Evolutionary conservation across 1,140 invertebrate species (phyloP).

Genomic region (Drosophila bipectinata): DNA sequence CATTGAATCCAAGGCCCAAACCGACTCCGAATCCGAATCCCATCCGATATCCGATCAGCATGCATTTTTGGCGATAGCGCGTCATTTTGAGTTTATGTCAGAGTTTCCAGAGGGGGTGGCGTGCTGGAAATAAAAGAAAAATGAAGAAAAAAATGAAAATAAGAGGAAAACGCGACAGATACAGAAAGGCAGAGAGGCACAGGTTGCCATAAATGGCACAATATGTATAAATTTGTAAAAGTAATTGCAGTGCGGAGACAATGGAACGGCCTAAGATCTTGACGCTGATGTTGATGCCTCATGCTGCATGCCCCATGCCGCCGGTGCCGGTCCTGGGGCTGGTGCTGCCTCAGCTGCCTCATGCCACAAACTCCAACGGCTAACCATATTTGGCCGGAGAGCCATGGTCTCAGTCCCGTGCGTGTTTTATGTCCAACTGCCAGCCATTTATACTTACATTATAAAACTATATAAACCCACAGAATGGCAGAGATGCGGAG

Average conservation of each 20-base stretch:
- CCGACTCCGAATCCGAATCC: slow-evolving; percentile 4
- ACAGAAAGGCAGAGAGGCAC: slow-evolving; percentile 49
- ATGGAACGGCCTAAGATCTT: slow-evolving; percentile 54
- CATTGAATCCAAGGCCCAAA: background rate
- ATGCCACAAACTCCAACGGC: slow-evolving; percentile 34
- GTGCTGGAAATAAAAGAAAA: slow-evolving; percentile 1
- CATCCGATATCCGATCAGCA: slow-evolving; percentile 65
- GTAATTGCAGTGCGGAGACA: slow-evolving; percentile 79
- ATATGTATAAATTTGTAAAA: slow-evolving; percentile 84
- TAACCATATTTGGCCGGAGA: slow-evolving; percentile 66
- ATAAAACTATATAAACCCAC: slow-evolving; percentile 76
- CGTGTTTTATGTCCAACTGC: slow-evolving; percentile 81
- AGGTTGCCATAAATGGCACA: slow-evolving; percentile 79
- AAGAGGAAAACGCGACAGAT: slow-evolving; percentile 20
- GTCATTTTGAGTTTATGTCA: slow-evolving; percentile 78
- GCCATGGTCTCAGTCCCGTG: slow-evolving; percentile 51
- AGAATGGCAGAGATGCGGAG: slow-evolving; percentile 23
- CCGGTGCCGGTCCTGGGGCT: background rate
- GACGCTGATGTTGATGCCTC: slow-evolving; percentile 37
- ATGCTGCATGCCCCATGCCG: slow-evolving; percentile 6
- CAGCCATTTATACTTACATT: slow-evolving; percentile 76
- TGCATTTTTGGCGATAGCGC: slow-evolving; percentile 78
- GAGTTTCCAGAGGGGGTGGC: slow-evolving; percentile 13
- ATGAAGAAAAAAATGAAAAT: background rate
- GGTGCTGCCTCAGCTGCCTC: background rate